Base-by-base conservation (phyloP, 2,113 vertebrate genomes). In the Gorsachius goisagi region DNA sequence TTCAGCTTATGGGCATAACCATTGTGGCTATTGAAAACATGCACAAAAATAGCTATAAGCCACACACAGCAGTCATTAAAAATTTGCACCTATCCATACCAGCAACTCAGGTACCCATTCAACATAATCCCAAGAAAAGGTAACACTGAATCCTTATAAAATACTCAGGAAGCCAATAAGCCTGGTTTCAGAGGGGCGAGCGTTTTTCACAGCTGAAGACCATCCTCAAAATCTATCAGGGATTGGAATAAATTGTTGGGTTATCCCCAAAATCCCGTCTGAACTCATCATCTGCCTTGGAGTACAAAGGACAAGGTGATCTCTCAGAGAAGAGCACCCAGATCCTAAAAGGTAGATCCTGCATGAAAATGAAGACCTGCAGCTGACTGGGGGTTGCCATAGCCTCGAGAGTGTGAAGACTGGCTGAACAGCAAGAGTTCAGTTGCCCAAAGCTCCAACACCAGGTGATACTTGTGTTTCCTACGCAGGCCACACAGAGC, bases 31-130 rank as follows among this genome's bases (percentile, higher is more conserved):
- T 20, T 76, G 74, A 78, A 94, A 95, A 93, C 89, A 69, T 32
- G 41, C 77, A 55, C 62, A 95, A 89, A 96, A 95, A 67, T n/a
- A 82, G 45, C 94, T 89, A 62, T 12, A 66, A 93, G 88, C 62
- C 86, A 58, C 66, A 73, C 45, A 87, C 18, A 47, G 60, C 13
- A 82, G 41, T 59, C 28, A 30, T 75, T 78, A 87, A 73, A 66
- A 55, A 39, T 75, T 92, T 95, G 41, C 73, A 76, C 44, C 67
- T 95, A 75, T 79, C 86, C 32, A 16, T 22, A 88, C 6, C 45
- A 75, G 41, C 39, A 82, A 22, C 37, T 76, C 53, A 66, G 80
- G 66, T 95, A 58, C 18, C 27, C 58, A 35, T 50, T 73, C 66
- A 69, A 66, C 7, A 37, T 8, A 68, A 73, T 33, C 32, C 18